Conservation (phyloP, 1,140 invertebrate genomes). For the Papilio polyxenes region DNA sequence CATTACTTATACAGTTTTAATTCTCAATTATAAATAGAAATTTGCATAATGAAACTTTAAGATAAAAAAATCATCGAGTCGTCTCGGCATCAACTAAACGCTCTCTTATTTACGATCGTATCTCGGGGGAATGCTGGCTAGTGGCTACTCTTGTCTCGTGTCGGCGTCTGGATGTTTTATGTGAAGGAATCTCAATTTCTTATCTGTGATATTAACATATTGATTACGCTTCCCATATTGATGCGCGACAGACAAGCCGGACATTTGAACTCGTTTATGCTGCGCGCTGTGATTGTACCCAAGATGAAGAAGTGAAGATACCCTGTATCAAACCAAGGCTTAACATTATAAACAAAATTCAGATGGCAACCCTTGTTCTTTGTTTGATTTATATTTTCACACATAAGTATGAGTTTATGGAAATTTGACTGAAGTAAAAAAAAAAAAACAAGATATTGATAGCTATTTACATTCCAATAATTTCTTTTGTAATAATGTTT, state of each 20-base stretch:
- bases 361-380: too few relatives aligned
- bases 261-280: slow-evolving; percentile 43
- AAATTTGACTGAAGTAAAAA: too few relatives aligned
- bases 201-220: slow-evolving; percentile 78
- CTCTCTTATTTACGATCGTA: slow-evolving; percentile 69
- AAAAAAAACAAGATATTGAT: too few relatives aligned
- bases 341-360: too few relatives aligned
- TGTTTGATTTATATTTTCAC: too few relatives aligned
- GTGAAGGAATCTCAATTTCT: slow-evolving; percentile 70
- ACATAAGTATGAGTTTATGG: too few relatives aligned
- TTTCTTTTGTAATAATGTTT: too few relatives aligned
- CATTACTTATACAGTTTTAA: slow-evolving; percentile 41
- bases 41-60: slow-evolving; percentile 66
- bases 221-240: slow-evolving; percentile 74
- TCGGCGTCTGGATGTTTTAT: slow-evolving; percentile 68
- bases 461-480: too few relatives aligned
- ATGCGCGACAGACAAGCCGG: slow-evolving; percentile 61
- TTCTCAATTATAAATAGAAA: slow-evolving; percentile 53
- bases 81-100: slow-evolving; percentile 52
- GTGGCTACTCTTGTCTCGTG: slow-evolving; percentile 67
- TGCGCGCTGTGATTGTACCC: slow-evolving; percentile 48
- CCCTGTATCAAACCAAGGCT: not conserved
- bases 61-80: slow-evolving; percentile 63
- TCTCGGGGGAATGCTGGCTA: slow-evolving; percentile 68
- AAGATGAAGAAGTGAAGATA: not conserved